These are phyloP conservation scores for Alectura lathami DNA, from an alignment of 2,113 vertebrate genomes.

Conservation along the genomic window DNA sequence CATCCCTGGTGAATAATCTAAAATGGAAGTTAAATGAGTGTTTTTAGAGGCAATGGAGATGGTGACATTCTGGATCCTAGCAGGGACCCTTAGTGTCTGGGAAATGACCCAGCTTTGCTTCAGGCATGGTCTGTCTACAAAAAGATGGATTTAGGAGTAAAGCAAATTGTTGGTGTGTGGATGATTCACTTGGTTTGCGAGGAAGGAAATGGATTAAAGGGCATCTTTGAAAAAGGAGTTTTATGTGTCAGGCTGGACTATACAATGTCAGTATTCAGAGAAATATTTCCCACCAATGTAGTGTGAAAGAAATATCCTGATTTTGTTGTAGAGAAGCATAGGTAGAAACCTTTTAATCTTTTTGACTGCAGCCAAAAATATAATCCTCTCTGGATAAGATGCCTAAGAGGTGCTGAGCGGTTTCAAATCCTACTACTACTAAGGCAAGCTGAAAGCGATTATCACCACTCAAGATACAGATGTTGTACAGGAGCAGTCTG, in stretches of 20 bases:
- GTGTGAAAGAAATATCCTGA: background rate
- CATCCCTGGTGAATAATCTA: background rate
- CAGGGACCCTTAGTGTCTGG: background rate
- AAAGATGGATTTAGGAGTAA: background rate
- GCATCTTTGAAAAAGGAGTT: background rate
- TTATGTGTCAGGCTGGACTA: background rate
- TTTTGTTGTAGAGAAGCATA: background rate
- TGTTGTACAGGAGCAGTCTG: background rate
- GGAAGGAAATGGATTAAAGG: background rate
- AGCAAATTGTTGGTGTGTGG: background rate
- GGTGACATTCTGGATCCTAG: background rate
- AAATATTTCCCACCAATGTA: background rate
- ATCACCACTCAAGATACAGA: background rate
- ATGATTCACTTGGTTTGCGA: background rate
- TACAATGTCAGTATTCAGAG: background rate
- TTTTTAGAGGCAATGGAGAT: background rate
- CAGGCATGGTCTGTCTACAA: background rate
- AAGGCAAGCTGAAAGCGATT: conserved; percentile 11
- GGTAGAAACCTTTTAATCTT: background rate
- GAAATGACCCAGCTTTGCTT: background rate
- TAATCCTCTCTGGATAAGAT: conserved; percentile 21
- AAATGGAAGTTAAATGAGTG: background rate
- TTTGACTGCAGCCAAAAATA: background rate
- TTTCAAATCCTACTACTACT: conserved; percentile 18
- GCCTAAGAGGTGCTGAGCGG: background rate